Conservation (phyloP, 2,888 invertebrate species). For the Brachypalpus laphriformis region DNA sequence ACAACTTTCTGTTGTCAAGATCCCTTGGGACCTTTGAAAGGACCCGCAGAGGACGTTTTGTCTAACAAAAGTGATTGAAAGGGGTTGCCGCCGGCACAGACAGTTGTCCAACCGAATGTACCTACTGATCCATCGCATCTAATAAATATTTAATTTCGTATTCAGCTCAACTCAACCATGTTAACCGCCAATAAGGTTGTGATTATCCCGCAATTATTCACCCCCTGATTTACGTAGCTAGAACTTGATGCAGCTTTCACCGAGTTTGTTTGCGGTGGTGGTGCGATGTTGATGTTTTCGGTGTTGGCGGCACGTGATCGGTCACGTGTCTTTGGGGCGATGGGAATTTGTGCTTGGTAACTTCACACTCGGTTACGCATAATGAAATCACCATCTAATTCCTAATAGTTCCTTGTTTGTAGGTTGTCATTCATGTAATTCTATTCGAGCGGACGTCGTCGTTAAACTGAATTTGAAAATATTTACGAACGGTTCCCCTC, state of each 20-base stretch:
- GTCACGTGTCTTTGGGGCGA: conserved; percentile 78
- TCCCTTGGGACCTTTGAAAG: conserved; percentile 29
- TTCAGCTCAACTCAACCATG: conserved; percentile 67
- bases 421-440: conserved; percentile 75
- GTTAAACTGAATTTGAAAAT: conserved; percentile 16
- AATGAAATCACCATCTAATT: conserved; percentile 80
- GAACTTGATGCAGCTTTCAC: conserved; percentile 49
- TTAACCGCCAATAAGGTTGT: conserved; percentile 72
- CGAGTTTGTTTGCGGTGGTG: conserved; percentile 42
- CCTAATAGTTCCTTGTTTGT: conserved; percentile 80
- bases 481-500: conserved; percentile 14
- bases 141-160: conserved; percentile 73
- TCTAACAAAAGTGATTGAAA: conserved; percentile 47
- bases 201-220: conserved; percentile 73
- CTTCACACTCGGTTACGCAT: conserved; percentile 76
- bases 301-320: conserved; percentile 77
- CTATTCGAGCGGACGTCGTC: conserved; percentile 19
- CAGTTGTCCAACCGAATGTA: conserved; percentile 24
- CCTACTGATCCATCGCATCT: conserved; percentile 51
- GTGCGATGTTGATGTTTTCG: conserved; percentile 39
- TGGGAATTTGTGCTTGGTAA: conserved; percentile 75
- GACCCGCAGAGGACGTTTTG: not conserved
- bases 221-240: conserved; percentile 36
- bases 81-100: conserved; percentile 22
- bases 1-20: conserved; percentile 78